Conservation (phyloP, 2,888 invertebrate species). For the Pachymerium ferrugineum region DNA sequence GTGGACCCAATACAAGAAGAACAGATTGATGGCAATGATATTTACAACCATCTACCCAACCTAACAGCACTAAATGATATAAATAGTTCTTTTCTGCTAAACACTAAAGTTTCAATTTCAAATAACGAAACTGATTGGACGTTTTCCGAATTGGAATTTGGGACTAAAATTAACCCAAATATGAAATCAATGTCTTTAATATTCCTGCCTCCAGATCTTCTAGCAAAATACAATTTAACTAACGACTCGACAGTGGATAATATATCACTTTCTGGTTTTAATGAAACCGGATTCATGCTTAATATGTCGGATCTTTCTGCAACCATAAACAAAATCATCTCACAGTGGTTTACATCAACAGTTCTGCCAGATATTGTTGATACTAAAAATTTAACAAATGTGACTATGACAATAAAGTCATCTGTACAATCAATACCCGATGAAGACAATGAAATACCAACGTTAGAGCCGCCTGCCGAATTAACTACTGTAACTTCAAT, state of each 20-base stretch:
- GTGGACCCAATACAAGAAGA: no score
- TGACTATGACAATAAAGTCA: neutral
- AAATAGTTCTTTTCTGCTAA: neutral
- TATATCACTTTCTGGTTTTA: neutral
- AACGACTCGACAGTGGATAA: neutral
- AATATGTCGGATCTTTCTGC: neutral
- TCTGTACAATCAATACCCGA: no score
- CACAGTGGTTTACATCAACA: neutral
- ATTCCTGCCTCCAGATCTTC: constrained; percentile 30
- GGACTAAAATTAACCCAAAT: neutral
- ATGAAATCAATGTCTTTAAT: constrained; percentile 29
- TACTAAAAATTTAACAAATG: neutral
- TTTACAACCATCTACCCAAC: neutral
- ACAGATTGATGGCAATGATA: neutral
- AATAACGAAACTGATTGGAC: neutral
- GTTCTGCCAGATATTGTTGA: neutral
- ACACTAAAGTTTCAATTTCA: neutral
- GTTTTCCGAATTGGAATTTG: neutral
- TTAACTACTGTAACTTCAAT: neutral
- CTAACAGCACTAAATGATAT: neutral
- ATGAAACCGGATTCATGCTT: constrained; percentile 11
- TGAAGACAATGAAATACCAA: neutral
- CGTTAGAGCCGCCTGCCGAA: constrained; percentile 6
- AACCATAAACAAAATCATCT: neutral
- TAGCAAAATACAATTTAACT: constrained; percentile 29